Percentiles rank a stretch among this genome's conserved stretches.
phyloP scores from a whole-genome alignment of 30 jellyfish, hydroid and myxozoan species.

The Turritopsis dohrnii region DNA sequence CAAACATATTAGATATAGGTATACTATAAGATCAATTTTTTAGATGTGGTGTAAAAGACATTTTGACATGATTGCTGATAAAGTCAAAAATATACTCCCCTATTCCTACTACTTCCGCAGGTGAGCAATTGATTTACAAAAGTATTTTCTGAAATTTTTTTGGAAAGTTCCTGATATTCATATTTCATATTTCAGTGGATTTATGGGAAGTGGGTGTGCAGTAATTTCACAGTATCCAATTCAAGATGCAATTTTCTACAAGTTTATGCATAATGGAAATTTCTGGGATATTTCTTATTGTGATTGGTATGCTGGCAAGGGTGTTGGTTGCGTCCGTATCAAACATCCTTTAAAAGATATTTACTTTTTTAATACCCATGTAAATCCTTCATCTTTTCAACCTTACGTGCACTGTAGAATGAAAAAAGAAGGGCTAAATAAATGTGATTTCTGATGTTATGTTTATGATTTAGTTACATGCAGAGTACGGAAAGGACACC shows the following conservation, averaged over 20 bases:
- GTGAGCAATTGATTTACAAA: slow-evolving; percentile 13
- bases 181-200: slow-evolving; percentile 47
- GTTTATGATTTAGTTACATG: slow-evolving; percentile 55
- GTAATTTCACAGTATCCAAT: slow-evolving; percentile 64
- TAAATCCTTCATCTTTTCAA: slow-evolving; percentile 50
- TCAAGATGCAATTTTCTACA: slow-evolving; percentile 55
- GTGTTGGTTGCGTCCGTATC: slow-evolving; percentile 54
- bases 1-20: background rate
- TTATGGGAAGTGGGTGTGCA: slow-evolving; percentile 74
- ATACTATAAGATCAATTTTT: too few relatives aligned
- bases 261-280: slow-evolving; percentile 53
- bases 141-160: background rate
- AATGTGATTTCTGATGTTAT: too few relatives aligned
- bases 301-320: slow-evolving; percentile 97
- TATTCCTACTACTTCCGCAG: slow-evolving; percentile 68
- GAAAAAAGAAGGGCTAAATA: background rate
- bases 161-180: background rate
- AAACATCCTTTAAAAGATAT: slow-evolving; percentile 57
- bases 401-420: background rate
- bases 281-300: slow-evolving; percentile 69
- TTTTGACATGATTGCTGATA: slow-evolving; percentile 31
- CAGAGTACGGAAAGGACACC: slow-evolving; percentile 42
- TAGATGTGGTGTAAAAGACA: slow-evolving; percentile 59
- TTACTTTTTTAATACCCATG: slow-evolving; percentile 64
- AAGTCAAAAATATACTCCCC: slow-evolving; percentile 53